phyloP scores from a whole-genome alignment of 2,888 invertebrate genomes.

The Galerucella pusilla region DNA sequence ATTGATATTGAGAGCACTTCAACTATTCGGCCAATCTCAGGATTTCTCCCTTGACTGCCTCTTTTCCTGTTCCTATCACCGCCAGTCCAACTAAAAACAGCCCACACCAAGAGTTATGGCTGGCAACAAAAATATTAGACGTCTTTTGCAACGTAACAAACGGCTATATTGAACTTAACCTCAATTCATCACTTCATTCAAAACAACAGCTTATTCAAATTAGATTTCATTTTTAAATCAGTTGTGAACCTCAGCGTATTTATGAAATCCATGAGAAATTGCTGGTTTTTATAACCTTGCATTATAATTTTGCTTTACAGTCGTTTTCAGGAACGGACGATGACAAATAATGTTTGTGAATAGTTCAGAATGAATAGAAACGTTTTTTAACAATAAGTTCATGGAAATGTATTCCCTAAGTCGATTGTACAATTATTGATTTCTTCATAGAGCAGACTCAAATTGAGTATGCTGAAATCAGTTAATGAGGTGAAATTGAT shows the following conservation, averaged over 20 bases:
- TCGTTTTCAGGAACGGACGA: not conserved
- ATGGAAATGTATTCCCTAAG: no score
- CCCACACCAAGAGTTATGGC: slow-evolving; percentile 38
- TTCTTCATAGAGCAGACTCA: no score
- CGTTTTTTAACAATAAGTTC: not conserved
- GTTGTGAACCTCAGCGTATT: slow-evolving; percentile 19
- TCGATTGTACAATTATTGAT: no score
- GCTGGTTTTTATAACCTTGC: slow-evolving; percentile 29
- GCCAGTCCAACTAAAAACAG: slow-evolving; percentile 36
- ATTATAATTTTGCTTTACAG: not conserved
- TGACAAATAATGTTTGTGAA: no score
- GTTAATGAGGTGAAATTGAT: no score
- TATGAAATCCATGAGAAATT: slow-evolving; percentile 38
- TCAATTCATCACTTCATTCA: slow-evolving; percentile 55
- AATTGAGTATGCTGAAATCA: no score
- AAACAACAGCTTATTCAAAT: slow-evolving; percentile 55
- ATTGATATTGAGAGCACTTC: slow-evolving; percentile 6
- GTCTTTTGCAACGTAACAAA: slow-evolving; percentile 53
- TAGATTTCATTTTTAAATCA: slow-evolving; percentile 50
- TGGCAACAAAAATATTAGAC: slow-evolving; percentile 36
- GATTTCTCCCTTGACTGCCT: slow-evolving; percentile 26
- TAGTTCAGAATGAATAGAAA: no score
- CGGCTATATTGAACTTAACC: slow-evolving; percentile 55
- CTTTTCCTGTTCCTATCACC: slow-evolving; percentile 35
- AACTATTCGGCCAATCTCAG: slow-evolving; percentile 14